Evolutionary conservation across 2,888 invertebrate genomes (phyloP).

Genomic region (Halictus ligatus): DNA sequence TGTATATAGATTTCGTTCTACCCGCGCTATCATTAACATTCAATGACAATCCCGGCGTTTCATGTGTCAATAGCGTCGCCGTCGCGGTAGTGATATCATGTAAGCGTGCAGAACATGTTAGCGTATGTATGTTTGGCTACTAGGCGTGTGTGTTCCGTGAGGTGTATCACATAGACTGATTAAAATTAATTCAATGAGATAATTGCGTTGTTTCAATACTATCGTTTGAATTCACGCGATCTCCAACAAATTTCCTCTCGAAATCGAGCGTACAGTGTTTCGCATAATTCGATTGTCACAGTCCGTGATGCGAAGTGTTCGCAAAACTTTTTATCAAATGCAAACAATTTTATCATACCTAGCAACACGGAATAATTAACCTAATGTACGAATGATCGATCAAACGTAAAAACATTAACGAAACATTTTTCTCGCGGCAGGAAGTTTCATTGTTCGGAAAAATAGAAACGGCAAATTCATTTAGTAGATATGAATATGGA

Average conservation of each 20-base stretch:
- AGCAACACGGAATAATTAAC: background rate
- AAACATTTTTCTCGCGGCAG: background rate
- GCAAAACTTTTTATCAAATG: background rate
- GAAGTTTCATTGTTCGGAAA: background rate
- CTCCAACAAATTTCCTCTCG: background rate
- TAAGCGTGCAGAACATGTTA: conserved; percentile 4
- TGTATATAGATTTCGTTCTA: background rate
- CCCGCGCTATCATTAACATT: conserved; percentile 7
- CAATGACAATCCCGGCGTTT: background rate
- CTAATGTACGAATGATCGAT: background rate
- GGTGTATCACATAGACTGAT: conserved; percentile 27
- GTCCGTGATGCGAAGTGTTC: background rate
- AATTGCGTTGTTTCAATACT: background rate
- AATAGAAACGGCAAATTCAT: background rate
- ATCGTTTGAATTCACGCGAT: background rate
- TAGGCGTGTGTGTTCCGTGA: background rate
- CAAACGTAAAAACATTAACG: background rate
- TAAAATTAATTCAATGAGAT: conserved; percentile 36
- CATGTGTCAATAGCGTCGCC: background rate
- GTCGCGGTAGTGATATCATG: conserved; percentile 27
- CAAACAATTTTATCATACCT: background rate
- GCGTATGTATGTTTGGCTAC: background rate
- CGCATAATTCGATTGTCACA: background rate
- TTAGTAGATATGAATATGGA: background rate
- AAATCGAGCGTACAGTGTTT: background rate